These are phyloP conservation scores for Syrista parreyssii DNA, from an alignment of 2,888 invertebrate species.

Conservation along the genomic window DNA sequence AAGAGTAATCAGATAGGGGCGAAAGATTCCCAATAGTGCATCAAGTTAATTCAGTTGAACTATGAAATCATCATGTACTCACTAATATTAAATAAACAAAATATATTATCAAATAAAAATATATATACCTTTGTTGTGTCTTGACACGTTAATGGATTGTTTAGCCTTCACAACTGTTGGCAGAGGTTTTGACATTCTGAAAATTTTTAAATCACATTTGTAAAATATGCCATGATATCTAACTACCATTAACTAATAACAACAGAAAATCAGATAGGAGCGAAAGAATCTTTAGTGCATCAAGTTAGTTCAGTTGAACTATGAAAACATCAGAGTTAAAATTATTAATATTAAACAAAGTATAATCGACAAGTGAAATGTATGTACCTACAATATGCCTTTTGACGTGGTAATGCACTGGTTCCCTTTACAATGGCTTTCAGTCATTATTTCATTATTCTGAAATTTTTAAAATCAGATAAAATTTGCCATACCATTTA, in stretches of 20 bases:
- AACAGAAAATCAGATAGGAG: constrained; percentile 68
- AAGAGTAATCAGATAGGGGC: constrained; percentile 68
- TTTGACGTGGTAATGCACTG: neutral
- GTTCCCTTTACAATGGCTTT: too few species aligned
- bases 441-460: too few species aligned
- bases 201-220: neutral
- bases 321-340: constrained; percentile 52
- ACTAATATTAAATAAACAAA: constrained; percentile 13
- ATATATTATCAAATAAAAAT: neutral
- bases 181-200: neutral
- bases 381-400: neutral
- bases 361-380: neutral
- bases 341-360: neutral
- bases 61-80: constrained; percentile 52
- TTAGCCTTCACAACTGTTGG: neutral
- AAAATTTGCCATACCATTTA: neutral
- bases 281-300: constrained; percentile 59
- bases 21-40: constrained; percentile 52
- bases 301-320: constrained; percentile 61
- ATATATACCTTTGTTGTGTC: neutral
- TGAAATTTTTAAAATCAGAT: neutral
- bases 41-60: constrained; percentile 57
- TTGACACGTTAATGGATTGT: neutral
- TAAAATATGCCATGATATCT: neutral
- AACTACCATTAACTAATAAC: neutral